phyloP scores from a whole-genome alignment of 2,797 vertebrate genomes.

The Eupleurogrammus muticus region DNA sequence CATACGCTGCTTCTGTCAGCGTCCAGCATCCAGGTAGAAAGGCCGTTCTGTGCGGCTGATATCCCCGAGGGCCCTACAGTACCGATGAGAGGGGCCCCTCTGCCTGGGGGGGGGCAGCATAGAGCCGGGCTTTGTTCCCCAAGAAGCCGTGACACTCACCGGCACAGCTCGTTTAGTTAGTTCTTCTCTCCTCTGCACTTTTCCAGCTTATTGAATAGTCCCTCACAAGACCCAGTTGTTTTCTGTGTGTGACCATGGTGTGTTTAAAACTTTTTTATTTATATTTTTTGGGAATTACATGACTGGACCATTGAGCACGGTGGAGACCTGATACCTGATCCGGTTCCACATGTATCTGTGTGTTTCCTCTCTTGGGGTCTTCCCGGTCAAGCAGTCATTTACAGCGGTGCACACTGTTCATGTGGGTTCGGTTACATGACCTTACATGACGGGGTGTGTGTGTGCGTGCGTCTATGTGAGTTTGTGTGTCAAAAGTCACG shows the following conservation, averaged over 20 bases:
- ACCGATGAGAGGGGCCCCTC: conserved; percentile 25
- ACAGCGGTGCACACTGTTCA: conserved; percentile 11
- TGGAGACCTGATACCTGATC: conserved; percentile 25
- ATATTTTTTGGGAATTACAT: background rate
- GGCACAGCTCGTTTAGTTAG: conserved; percentile 38
- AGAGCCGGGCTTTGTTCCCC: conserved; percentile 40
- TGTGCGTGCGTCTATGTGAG: background rate
- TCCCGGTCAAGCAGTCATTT: conserved; percentile 11
- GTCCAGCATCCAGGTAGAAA: background rate
- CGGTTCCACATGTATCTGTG: background rate
- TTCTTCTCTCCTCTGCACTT: background rate
- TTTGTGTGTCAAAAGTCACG: conserved; percentile 67
- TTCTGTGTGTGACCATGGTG: conserved; percentile 1
- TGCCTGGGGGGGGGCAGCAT: conserved; percentile 6
- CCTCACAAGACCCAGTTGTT: background rate
- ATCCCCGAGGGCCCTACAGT: background rate
- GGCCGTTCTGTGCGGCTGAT: conserved; percentile 8
- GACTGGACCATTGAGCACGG: conserved; percentile 30
- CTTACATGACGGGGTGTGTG: background rate
- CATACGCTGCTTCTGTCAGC: conserved; percentile 19
- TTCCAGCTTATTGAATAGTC: conserved; percentile 1
- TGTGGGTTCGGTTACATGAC: background rate
- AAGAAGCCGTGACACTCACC: background rate
- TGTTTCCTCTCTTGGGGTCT: conserved; percentile 17
- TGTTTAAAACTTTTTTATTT: background rate